Base-by-base conservation (phyloP, 2,888 invertebrate species). In the Microctonus aethiopoides region DNA sequence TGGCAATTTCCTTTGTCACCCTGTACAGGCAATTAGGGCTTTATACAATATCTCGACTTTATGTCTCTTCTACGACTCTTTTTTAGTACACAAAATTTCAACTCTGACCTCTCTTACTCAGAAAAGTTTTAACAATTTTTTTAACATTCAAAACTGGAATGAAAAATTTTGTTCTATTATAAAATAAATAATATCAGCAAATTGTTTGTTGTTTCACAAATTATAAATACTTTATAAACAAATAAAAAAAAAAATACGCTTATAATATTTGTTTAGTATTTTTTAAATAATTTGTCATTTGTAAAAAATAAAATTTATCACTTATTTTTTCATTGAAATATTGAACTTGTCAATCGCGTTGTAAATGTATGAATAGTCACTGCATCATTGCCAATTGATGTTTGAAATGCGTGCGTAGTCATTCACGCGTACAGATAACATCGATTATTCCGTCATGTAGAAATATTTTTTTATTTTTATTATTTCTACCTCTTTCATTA, bases 361-460 rank as follows among this genome's bases (percentile, higher is more conserved):
- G 41, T 29, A 22, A 41, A 39, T 16, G 46, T 29, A n/a, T 36
- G 24, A 10, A 46, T 24, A n/a, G n/a, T 24, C 7, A 22, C 52
- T 20, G 0, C 52, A 52, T 9, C 20, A n/a, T 24, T 52, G 0
- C 22, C 24, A 36, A 36, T 22, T 36, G 13, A 20, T 22, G 61
- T 39, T 36, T 0, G 10, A 36, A 11, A 61, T 61, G 16, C 26
- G 41, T 41, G 41, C n/a, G n/a, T n/a, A n/a, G 24, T 16, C 22
- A 61, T 61, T 61, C 61, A 41, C 41, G 41, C 26, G 24, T 29
- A 46, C 16, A 39, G 46, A 62, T 62, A 62, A 46, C 46, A 46
- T 24, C 22, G 62, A 62, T 62, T 62, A 62, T 62, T 62, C 62
- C 62, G 26, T 62, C 36, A 60, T 34, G n/a, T n/a, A n/a, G n/a